Evolutionary conservation across 1,140 invertebrate species (phyloP).

Genomic region (Heliconius congener): DNA sequence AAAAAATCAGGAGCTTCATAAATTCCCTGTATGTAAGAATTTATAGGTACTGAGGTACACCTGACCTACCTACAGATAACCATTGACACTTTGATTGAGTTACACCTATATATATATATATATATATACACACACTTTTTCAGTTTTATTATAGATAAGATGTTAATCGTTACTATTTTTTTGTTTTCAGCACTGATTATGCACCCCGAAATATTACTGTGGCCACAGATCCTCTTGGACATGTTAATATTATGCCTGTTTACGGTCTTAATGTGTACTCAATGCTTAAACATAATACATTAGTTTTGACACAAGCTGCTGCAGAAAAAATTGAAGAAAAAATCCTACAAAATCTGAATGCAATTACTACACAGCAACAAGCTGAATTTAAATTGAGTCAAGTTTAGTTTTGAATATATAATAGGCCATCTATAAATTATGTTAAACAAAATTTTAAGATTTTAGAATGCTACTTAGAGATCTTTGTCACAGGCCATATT

Average conservation of each 20-base stretch:
- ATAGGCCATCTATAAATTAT: background rate
- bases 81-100: no score
- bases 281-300: slow-evolving; percentile 97
- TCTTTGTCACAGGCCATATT: no score
- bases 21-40: no score
- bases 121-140: no score
- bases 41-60: no score
- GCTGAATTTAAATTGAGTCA: slow-evolving; percentile 79
- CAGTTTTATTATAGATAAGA: no score
- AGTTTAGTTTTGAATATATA: slow-evolving; percentile 37
- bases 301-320: slow-evolving; percentile 93
- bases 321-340: slow-evolving; percentile 93
- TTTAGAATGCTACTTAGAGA: no score
- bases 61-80: no score
- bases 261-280: slow-evolving; percentile 94
- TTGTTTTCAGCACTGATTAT: slow-evolving; percentile 87
- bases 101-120: no score
- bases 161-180: no score
- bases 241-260: slow-evolving; percentile 97
- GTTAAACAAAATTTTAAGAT: no score
- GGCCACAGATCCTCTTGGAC: slow-evolving; percentile 88
- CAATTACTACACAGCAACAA: slow-evolving; percentile 78
- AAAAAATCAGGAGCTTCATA: no score
- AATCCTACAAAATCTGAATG: slow-evolving; percentile 89
- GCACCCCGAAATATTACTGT: slow-evolving; percentile 93